Base-by-base conservation (phyloP, 2,888 invertebrate genomes). In the Endomychus coccineus region DNA sequence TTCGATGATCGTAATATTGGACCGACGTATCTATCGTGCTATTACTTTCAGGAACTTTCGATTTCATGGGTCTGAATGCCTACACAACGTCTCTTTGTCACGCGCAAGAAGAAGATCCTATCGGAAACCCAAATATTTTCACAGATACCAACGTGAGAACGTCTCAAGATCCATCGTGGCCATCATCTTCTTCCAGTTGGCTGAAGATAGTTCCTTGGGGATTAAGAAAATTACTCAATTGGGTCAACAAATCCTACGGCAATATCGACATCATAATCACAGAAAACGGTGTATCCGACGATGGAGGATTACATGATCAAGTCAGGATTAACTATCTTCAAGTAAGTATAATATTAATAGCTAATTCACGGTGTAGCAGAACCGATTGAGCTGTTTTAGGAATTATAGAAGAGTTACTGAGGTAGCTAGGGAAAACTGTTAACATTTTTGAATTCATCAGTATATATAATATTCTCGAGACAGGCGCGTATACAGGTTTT, bases 51-150 rank as follows among this genome's bases (percentile, higher is more conserved):
- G n/a, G 65, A 52, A 45, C 72, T 30, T 65, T 71, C 2, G 78
- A 78, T 49, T 77, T 76, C 55, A 68, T 76, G 28, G 77, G 75
- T 0, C 50, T 77, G 12, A 78, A 78, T 48, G 72, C 74, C 47
- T 79, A 78, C 51, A 71, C 74, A 49, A 71, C 74, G 0, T 64
- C 50, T 35, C 31, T 68, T 14, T n/a, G n/a, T n/a, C n/a, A n/a
- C n/a, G n/a, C n/a, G n/a, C n/a, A n/a, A n/a, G 0, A 67, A 64
- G 66, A 34, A 28, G 5, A 49, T 65, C 1, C 68, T 66, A 1
- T 70, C 66, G 0, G 50, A 61, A 52, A 66, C 4, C 31, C 21
- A 25, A 22, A 39, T 5, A 27, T 24, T 25, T 13, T 24, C 11
- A 25, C 25, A 9, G 43, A 43, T 14, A 7, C 37, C n/a, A 36